Evolutionary conservation across 2,888 invertebrate species (phyloP).

Genomic region (Ormia ochracea): DNA sequence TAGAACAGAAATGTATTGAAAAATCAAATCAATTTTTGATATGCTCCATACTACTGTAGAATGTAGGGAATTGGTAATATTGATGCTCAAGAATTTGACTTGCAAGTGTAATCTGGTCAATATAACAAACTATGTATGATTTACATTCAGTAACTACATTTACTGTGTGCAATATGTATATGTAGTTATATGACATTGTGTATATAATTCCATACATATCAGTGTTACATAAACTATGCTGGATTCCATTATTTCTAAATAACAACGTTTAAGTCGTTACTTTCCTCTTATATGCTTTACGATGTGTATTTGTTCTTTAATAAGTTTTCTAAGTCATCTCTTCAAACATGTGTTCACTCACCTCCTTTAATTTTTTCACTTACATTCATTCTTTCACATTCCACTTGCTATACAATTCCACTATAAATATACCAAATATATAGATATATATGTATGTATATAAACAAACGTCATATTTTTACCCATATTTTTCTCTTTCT

Average conservation of each 20-base stretch:
- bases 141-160: neutral
- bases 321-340: slow-evolving; percentile 25
- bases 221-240: too few relatives aligned
- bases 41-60: too few relatives aligned
- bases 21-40: too few relatives aligned
- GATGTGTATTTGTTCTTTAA: neutral
- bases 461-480: slow-evolving; percentile 3
- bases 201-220: neutral
- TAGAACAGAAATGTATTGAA: too few relatives aligned
- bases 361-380: slow-evolving; percentile 41
- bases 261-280: neutral
- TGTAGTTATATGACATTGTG: neutral
- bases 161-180: neutral
- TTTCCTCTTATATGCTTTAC: neutral
- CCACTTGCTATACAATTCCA: slow-evolving; percentile 61
- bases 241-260: too few relatives aligned
- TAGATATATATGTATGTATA: neutral
- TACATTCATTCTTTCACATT: slow-evolving; percentile 44
- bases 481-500: slow-evolving; percentile 50
- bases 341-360: slow-evolving; percentile 49
- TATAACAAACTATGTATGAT: neutral
- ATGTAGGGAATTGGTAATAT: too few relatives aligned
- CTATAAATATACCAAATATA: slow-evolving; percentile 37
- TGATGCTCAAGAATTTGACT: too few relatives aligned
- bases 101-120: neutral